Evolutionary conservation across 2,888 invertebrate species (phyloP), one percentile per base, ranked within the genome.

Genomic region (Gymnoscelis rufifasciata): DNA sequence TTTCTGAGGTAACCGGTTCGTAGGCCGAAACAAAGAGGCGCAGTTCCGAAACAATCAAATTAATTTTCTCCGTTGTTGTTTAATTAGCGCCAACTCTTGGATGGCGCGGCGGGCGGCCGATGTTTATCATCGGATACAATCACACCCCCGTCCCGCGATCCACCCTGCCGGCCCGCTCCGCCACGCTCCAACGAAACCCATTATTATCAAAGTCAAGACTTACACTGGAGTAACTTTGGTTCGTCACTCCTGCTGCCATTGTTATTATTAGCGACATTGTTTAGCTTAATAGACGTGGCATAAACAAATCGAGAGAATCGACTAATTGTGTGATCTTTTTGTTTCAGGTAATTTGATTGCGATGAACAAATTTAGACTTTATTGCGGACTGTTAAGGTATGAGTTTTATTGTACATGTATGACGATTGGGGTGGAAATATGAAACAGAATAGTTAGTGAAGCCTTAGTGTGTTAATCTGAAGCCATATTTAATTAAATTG

Each of bases 401-500:
- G 50, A 39, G 38, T 37, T 29, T 59, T 60, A 51, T 43, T 14
- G 14, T 51, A 46, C 46, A 46, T 52, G 51, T 56, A 56, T 40
- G 47, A 56, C 58, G 52, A 57, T 56, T 49, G 54, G 66, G 70
- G 65, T 66, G 73, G 71, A 64, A 78, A 77, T 78, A 83, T 82
- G 86, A 80, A 83, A 86, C 73, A 64, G 67, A 77, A 79, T 77
- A 84, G 82, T 77, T 75, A 78, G 75, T 71, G 87, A 87, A 87
- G 81, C 87, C 87, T 55, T 67, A 83, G 60, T 45, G 63, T 71
- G 79, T 74, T 88, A 88, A 88, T 88, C 87, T 76, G 87, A 88
- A 88, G 84, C 87, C 87, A 57, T 88, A 83, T 81, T 83, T 88
- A 88, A 88, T 88, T 88, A 83, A 83, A 88, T 87, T 88, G 84